Evolutionary conservation across 2,888 invertebrate genomes (phyloP), one percentile per base, ranked within the genome.

Genomic region (Megaustenia siamemsis): DNA sequence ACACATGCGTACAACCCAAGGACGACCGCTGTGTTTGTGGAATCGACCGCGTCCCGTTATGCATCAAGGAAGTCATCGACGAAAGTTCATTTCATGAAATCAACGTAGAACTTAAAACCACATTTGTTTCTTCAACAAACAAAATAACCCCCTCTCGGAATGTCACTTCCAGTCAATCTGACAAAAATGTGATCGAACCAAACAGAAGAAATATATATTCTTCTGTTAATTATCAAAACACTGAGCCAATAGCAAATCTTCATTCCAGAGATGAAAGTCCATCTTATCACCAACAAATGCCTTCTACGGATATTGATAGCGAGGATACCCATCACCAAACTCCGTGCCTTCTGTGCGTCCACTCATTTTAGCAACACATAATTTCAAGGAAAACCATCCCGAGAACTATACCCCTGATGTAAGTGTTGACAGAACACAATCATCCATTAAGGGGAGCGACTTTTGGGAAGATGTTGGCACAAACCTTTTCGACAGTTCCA

Each of bases 21-120:
- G 84, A 87, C 53, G 80, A 84, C 15, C 86, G 84, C 38, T 88
- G 88, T 56, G 66, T 88, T 24, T 87, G 88, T 75, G 88, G 88
- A 18, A 76, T 86, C 60, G 88, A 88, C 80, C 86, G 86, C 1
- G 86, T 87, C n/a, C 86, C 88, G 24, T 88, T 86, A 8, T 88
- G 88, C 79, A 85, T 83, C 3, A 82, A 85, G 10, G 86, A 87
- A 24, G 85, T 85, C 60, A 83, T 85, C 5, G 85, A 85, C 81
- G 77, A 71, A 49, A 35, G 79, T 63, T 78, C 84, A 24, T 69
- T 75, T 45, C 68, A 77, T 6, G 84, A 82, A 5, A 32, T 38
- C 18, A 45, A 56, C 12, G 28, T n/a, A 53, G 45, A 53, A 79
- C 45, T n/a, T 43, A 21, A 21, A 21, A 12, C 28, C 2, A 24